Percentiles rank a stretch among this genome's conserved stretches.
Conservation (phyloP, 2,888 invertebrate species). For the Clepsis dumicolana region DNA sequence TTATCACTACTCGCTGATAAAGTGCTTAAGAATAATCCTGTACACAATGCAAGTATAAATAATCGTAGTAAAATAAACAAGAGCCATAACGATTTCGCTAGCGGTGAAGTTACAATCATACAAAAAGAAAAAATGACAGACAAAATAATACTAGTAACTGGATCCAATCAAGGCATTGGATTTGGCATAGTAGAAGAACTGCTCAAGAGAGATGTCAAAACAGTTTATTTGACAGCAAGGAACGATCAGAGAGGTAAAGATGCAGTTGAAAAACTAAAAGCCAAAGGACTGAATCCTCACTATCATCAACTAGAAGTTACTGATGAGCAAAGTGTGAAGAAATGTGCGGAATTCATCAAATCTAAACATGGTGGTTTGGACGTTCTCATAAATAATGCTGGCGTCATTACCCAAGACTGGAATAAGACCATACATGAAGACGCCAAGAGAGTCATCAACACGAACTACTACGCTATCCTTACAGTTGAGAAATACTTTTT, state of each 20-base stretch:
- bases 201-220: constrained; percentile 34
- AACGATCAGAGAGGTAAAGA: constrained; percentile 39
- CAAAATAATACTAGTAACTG: constrained; percentile 44
- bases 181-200: constrained; percentile 43
- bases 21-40: background rate
- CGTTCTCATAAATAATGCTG: constrained; percentile 45
- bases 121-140: constrained; percentile 29
- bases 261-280: constrained; percentile 40
- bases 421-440: constrained; percentile 43
- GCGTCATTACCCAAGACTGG: constrained; percentile 22
- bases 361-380: constrained; percentile 44
- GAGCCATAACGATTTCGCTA: background rate
- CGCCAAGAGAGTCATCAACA: constrained; percentile 34
- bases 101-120: background rate
- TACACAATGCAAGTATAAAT: constrained; percentile 1
- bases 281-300: constrained; percentile 40
- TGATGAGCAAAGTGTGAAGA: constrained; percentile 38
- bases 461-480: constrained; percentile 40
- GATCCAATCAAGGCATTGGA: constrained; percentile 45
- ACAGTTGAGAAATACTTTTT: constrained; percentile 44
- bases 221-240: constrained; percentile 41
- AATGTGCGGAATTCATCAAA: constrained; percentile 37
- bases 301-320: constrained; percentile 44
- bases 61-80: background rate
- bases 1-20: background rate